These are phyloP conservation scores for Acyrthosiphon pisum DNA, from an alignment of 1,140 invertebrate genomes.

Conservation along the genomic window DNA sequence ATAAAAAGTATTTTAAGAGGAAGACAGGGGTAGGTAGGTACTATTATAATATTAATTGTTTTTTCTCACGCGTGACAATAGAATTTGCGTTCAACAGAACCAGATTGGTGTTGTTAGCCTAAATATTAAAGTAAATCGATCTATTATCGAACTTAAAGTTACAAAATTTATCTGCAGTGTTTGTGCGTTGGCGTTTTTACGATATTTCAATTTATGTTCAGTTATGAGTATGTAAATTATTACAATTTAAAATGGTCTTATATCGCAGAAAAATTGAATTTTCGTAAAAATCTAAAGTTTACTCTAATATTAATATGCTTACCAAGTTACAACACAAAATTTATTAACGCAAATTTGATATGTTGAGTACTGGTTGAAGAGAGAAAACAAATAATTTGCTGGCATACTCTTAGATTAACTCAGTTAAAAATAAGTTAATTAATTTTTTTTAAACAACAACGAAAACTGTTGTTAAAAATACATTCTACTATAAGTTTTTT, in stretches of 20 bases:
- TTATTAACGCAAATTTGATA: neutral
- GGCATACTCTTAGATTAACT: neutral
- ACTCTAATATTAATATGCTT: neutral
- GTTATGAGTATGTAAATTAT: too few species aligned
- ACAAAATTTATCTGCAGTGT: neutral
- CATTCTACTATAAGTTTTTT: neutral
- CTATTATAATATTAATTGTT: neutral
- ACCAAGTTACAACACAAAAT: neutral
- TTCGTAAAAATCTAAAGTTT: neutral
- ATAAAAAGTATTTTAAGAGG: too few species aligned
- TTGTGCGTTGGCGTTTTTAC: neutral
- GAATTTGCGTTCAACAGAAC: neutral
- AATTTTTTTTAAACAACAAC: neutral
- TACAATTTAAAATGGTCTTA: too few species aligned
- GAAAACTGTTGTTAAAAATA: neutral
- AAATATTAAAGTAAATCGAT: too few species aligned
- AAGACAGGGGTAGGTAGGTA: too few species aligned
- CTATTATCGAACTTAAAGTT: neutral
- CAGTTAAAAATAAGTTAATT: neutral
- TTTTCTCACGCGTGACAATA: neutral
- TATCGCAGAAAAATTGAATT: neutral
- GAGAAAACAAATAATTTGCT: neutral
- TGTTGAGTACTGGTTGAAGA: neutral
- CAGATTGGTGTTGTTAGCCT: neutral
- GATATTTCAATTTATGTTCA: neutral